phyloP scores from a whole-genome alignment of 37 sponge, comb jelly and placozoan genomes.

The Bolinopsis microptera region DNA sequence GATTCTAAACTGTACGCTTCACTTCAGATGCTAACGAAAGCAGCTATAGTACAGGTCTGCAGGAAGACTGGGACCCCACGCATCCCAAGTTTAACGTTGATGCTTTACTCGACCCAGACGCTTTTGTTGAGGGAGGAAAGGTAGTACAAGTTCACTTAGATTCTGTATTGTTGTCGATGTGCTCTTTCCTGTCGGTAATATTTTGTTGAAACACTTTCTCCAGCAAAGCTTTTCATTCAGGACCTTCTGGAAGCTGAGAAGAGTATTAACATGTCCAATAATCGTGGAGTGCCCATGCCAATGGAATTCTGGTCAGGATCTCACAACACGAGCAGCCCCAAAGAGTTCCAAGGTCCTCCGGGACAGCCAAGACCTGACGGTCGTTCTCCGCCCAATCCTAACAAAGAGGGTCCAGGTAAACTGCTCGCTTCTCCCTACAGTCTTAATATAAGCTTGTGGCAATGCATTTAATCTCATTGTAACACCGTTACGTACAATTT shows the following conservation, averaged over 20 bases:
- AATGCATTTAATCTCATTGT: too few relatives aligned
- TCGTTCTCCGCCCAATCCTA: background rate
- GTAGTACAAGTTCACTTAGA: too few relatives aligned
- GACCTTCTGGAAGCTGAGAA: conserved; percentile 56
- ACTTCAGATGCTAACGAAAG: conserved; percentile 41
- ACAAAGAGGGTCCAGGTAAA: conserved; percentile 22
- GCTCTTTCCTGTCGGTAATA: too few relatives aligned
- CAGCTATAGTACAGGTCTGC: conserved; percentile 50
- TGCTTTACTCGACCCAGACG: conserved; percentile 38
- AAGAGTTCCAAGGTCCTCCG: background rate
- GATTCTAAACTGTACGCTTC: background rate
- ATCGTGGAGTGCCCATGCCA: background rate
- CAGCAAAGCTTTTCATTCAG: conserved; percentile 4
- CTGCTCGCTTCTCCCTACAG: too few relatives aligned
- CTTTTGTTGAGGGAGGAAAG: conserved; percentile 56
- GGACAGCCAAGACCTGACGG: background rate
- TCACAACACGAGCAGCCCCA: conserved; percentile 21
- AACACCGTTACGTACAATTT: too few relatives aligned
- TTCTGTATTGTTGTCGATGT: background rate
- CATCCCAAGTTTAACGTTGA: conserved; percentile 62
- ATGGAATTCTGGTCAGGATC: conserved; percentile 31
- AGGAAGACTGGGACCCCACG: conserved; percentile 60
- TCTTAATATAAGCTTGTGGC: too few relatives aligned
- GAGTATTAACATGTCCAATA: conserved; percentile 15
- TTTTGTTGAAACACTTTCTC: too few relatives aligned